phyloP scores from a whole-genome alignment of 2,888 invertebrate genomes.

The Caenorhabditis sulstoni region DNA sequence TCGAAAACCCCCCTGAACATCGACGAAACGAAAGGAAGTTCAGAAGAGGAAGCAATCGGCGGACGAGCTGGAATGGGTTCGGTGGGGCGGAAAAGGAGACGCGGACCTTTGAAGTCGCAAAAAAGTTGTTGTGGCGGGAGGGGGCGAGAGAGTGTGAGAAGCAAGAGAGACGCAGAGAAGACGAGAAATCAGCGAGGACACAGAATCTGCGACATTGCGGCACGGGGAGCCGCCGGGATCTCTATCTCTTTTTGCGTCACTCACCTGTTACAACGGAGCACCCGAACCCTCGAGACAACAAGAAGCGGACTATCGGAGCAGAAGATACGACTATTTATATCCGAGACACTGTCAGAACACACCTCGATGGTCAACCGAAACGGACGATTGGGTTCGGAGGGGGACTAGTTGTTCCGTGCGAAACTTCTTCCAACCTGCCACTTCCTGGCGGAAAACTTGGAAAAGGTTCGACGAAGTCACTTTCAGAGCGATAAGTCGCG shows the following conservation, averaged over 20 bases:
- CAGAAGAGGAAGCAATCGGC: neutral
- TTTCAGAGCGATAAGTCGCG: no score
- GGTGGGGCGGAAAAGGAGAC: conserved; percentile 5
- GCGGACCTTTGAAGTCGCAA: neutral
- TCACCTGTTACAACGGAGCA: conserved; percentile 58
- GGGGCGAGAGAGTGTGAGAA: conserved; percentile 34
- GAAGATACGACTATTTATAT: conserved; percentile 36
- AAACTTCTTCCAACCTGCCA: no score
- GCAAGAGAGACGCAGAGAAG: conserved; percentile 32
- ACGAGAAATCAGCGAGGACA: conserved; percentile 36
- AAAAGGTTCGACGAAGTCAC: no score
- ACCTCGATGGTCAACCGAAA: no score
- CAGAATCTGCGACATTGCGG: conserved; percentile 55
- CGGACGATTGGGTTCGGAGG: no score
- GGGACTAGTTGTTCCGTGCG: no score
- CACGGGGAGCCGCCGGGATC: conserved; percentile 40
- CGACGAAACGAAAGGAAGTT: neutral
- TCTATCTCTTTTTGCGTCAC: conserved; percentile 54
- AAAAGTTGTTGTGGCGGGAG: conserved; percentile 31
- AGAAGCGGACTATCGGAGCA: conserved; percentile 54
- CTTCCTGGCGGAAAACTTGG: no score
- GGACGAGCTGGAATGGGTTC: neutral
- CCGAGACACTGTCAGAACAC: no score
- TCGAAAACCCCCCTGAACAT: neutral
- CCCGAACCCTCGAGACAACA: conserved; percentile 47